Percentiles rank a stretch among this genome's conserved stretches.
These are phyloP conservation scores for Drosophila ustulata DNA, from an alignment of 2,888 invertebrate species.

Conservation along the genomic window DNA sequence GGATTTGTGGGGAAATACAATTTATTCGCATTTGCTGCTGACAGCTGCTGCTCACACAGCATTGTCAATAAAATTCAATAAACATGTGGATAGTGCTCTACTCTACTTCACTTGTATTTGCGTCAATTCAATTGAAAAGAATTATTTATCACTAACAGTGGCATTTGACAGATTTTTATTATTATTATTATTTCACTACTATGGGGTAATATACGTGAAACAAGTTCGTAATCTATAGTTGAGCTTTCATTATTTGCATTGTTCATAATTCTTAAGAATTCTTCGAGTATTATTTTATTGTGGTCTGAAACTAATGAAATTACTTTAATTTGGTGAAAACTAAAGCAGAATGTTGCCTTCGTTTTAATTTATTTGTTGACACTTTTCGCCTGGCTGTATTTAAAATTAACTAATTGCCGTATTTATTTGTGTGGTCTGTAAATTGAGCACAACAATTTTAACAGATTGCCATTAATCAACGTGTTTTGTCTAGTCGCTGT, in stretches of 20 bases:
- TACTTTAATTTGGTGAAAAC: background rate
- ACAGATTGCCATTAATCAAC: slow-evolving; percentile 64
- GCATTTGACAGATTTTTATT: slow-evolving; percentile 27
- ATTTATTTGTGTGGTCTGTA: slow-evolving; percentile 17
- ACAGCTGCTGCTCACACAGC: slow-evolving; percentile 68
- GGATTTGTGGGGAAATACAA: slow-evolving; percentile 70
- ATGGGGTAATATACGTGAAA: background rate
- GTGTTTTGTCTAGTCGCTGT: slow-evolving; percentile 25
- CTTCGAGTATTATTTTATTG: background rate
- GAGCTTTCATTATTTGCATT: background rate
- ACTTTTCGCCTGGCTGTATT: slow-evolving; percentile 2
- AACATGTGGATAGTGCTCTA: slow-evolving; percentile 48
- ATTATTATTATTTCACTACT: background rate
- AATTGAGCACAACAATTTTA: slow-evolving; percentile 25
- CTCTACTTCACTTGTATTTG: slow-evolving; percentile 5
- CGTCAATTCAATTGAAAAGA: slow-evolving; percentile 39
- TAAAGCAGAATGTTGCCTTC: background rate
- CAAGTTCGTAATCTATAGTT: background rate
- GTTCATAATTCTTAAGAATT: background rate
- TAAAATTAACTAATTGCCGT: slow-evolving; percentile 19
- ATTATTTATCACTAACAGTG: slow-evolving; percentile 50
- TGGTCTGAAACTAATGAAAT: too few species aligned
- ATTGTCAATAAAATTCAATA: slow-evolving; percentile 60
- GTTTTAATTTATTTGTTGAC: slow-evolving; percentile 21
- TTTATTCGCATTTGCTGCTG: slow-evolving; percentile 69